Evolutionary conservation across 2,888 invertebrate genomes (phyloP).

Genomic region (Falcaria lacertinaria): DNA sequence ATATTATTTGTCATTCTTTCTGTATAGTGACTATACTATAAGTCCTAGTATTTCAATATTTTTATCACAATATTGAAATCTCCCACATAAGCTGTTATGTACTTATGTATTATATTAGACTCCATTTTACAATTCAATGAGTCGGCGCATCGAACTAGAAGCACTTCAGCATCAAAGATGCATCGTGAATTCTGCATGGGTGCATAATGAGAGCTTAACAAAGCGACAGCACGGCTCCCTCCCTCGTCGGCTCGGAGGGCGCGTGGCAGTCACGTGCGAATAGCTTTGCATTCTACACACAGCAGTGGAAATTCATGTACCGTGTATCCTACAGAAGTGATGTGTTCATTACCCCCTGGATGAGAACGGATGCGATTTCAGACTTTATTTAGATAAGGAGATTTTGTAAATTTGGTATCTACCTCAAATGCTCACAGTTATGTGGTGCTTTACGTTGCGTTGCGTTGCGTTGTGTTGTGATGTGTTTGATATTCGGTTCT

Average conservation of each 20-base stretch:
- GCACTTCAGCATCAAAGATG: slow-evolving; percentile 12
- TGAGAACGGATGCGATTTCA: background rate
- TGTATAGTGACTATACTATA: no score
- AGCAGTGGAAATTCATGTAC: slow-evolving; percentile 43
- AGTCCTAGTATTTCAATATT: no score
- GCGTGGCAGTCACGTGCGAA: slow-evolving; percentile 43
- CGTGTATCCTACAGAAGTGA: slow-evolving; percentile 14
- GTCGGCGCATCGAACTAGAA: slow-evolving; percentile 1
- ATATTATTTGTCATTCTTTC: no score
- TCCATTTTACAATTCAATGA: slow-evolving; percentile 6
- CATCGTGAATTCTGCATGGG: slow-evolving; percentile 34
- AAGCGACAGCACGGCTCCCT: slow-evolving; percentile 23
- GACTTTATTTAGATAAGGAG: background rate
- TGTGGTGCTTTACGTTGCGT: no score
- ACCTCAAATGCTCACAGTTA: no score
- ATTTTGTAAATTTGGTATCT: no score
- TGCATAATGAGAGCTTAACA: slow-evolving; percentile 30
- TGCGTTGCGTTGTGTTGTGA: no score
- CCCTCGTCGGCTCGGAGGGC: slow-evolving; percentile 19
- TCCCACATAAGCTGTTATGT: no score
- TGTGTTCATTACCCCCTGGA: background rate
- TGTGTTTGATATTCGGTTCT: no score
- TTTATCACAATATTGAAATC: no score
- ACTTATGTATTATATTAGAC: background rate
- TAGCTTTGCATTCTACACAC: slow-evolving; percentile 36